phyloP scores from a whole-genome alignment of 1,140 invertebrate species.

The Andricus grossulariae region DNA sequence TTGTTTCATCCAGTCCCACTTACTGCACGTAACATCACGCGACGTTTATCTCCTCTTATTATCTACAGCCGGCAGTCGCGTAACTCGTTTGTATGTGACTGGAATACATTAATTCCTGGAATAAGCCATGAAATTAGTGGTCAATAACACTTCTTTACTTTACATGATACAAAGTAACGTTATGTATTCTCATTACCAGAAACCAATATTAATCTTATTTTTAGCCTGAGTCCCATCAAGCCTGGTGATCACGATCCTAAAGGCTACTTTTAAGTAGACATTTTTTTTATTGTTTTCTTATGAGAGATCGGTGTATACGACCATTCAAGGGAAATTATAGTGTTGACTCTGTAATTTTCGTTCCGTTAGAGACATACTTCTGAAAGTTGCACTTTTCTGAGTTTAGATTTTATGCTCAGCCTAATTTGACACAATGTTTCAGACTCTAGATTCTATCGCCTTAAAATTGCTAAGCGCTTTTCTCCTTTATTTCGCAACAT shows the following conservation, averaged over 20 bases:
- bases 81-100: not conserved
- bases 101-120: not conserved
- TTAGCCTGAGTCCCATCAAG: not conserved
- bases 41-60: slow-evolving; percentile 10
- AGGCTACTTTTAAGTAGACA: slow-evolving; percentile 6
- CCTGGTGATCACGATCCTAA: not conserved
- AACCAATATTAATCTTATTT: not conserved
- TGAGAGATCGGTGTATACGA: slow-evolving; percentile 14
- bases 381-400: slow-evolving; percentile 24
- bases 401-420: slow-evolving; percentile 12
- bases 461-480: not conserved
- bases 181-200: slow-evolving; percentile 11
- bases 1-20: not conserved
- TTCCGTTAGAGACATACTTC: slow-evolving; percentile 31
- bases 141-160: slow-evolving; percentile 1
- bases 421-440: slow-evolving; percentile 8
- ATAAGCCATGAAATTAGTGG: not conserved
- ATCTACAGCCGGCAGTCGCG: not conserved
- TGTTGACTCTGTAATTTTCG: slow-evolving; percentile 17
- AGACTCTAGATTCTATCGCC: slow-evolving; percentile 4
- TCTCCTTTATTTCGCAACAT: no score
- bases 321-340: slow-evolving; percentile 25
- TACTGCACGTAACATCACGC: not conserved
- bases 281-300: slow-evolving; percentile 26
- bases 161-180: not conserved